Percentiles rank a stretch among this genome's conserved stretches.
Evolutionary conservation across 1,140 invertebrate genomes (phyloP).

Genomic region (Drosophila novamexicana): DNA sequence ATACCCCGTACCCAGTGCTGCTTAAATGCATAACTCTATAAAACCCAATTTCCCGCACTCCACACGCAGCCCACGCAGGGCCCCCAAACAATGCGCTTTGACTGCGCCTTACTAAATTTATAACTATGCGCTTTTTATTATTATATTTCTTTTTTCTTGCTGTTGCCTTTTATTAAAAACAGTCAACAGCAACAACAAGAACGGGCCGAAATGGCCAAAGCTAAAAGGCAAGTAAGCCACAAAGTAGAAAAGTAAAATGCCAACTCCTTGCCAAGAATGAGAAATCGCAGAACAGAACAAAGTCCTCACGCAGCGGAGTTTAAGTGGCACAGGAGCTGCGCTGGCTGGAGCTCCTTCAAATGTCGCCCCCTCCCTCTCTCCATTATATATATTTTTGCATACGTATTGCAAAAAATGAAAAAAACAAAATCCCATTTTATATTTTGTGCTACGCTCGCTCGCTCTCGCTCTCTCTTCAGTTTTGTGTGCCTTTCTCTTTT

Average conservation of each 20-base stretch:
- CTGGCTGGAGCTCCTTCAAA: conserved; percentile 39
- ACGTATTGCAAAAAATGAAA: conserved; percentile 62
- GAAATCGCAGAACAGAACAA: conserved; percentile 41
- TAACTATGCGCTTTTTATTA: conserved; percentile 74
- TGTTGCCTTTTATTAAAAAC: conserved; percentile 73
- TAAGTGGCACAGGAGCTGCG: conserved; percentile 65
- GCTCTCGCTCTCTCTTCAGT: conserved; percentile 1
- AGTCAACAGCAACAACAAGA: conserved; percentile 54
- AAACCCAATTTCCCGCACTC: conserved; percentile 54
- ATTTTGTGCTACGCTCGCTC: conserved; percentile 12
- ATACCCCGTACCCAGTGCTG: conserved; percentile 1
- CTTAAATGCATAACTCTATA: conserved; percentile 42
- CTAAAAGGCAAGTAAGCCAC: conserved; percentile 80
- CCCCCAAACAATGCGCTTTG: conserved; percentile 68
- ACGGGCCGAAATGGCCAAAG: conserved; percentile 63
- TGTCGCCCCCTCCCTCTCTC: not conserved
- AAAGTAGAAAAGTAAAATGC: conserved; percentile 80
- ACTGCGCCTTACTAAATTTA: conserved; percentile 73
- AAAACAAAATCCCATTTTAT: conserved; percentile 42
- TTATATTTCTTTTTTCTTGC: conserved; percentile 44
- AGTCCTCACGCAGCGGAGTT: conserved; percentile 68
- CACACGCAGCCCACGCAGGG: conserved; percentile 20
- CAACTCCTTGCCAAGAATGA: conserved; percentile 64
- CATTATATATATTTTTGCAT: conserved; percentile 68
- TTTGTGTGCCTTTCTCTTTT: conserved; percentile 1